Base-by-base conservation (phyloP, 1,140 invertebrate species). In the Neodiprion fabricii region DNA sequence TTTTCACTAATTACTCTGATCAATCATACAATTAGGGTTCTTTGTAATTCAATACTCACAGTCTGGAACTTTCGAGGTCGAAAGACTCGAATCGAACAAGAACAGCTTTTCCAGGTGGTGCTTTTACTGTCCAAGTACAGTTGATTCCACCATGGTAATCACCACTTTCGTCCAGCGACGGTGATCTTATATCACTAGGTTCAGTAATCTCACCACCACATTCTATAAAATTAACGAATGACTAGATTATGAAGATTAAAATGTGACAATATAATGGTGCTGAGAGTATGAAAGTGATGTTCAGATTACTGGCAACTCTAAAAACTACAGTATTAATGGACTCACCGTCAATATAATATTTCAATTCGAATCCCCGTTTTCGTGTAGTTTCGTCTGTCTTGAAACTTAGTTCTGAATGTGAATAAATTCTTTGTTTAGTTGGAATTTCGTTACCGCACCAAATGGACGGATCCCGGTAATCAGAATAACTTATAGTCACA, bases 71-170 rank as follows among this genome's bases (percentile, higher is more conserved):
- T 79, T 92, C 91, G 21, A 92, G 73, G 67, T 91, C 83, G 67
- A 93, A 84, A 66, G 86, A 81, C 53, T 89, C 81, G 77, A 93
- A 92, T 86, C 93, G 93, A 10, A 97, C 76, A 70, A 92, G 83
- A 1, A 96, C 86, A 71, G 92, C 91, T 82, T 93, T 92, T 65
- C 92, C 89, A 11, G 76, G 17, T 0, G 94, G 93, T 23, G 95
- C 95, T 73, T 90, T 91, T 61, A 98, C 93, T 53, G 89, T 83
- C 96, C 96, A 98, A 0, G 91, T 91, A 86, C 96, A 98, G 78
- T 93, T 92, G 40, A 91, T 87, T 70, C 90, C 86, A 49, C 88
- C 86, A 9, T 86, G 83, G 66, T 87, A 88, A 53, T 87, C 85
- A 9, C 78, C 78, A 2, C 79, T 73, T 8, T 49, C 82, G 53